Base-by-base conservation (phyloP, 2,113 vertebrate genomes). In the Sula dactylatra region DNA sequence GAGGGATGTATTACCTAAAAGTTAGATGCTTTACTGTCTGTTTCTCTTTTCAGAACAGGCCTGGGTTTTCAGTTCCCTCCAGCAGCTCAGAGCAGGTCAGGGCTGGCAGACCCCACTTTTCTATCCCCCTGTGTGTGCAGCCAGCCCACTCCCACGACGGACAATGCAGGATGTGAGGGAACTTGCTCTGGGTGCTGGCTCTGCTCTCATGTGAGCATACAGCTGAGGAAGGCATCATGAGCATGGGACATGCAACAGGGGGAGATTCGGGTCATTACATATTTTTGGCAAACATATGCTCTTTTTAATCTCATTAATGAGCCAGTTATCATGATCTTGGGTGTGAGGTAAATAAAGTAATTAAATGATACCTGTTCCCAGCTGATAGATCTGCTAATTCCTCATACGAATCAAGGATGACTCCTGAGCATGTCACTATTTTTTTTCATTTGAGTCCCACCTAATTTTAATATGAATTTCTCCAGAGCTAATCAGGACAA, bases 201-300 rank as follows among this genome's bases (percentile, higher is more conserved):
- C n/a, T 34, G 50, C 54, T 82, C 70, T 29, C 4, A 4, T 3
- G 0, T 0, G 3, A 40, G 22, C 1, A 0, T 20, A 16, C n/a
- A 49, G 25, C 29, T 22, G 13, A 47, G 29, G 32, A 81, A 77
- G 1, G 1, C 4, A 7, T 32, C 5, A 0, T 4, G 2, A 36
- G 19, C n/a, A 44, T 1, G 4, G 50, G 45, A 19, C 17, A 34
- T 3, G 1, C 38, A 44, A 13, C 10, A 15, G 15, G 49, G 36
- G 10, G 25, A 74, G 12, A 20, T 25, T 1, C 25, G 45, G 24
- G 38, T 49, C 65, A 40, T 0, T 16, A 29, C 16, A 10, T 7
- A 16, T 5, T 32, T 78, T 49, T 50, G 36, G n/a, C 50, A 77
- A 38, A 8, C 16, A 21, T 31, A 26, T 1, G 5, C 36, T 56